Evolutionary conservation across 1,140 invertebrate species (phyloP), one percentile per base, ranked within the genome.

Genomic region (Aphidius gifuensis): DNA sequence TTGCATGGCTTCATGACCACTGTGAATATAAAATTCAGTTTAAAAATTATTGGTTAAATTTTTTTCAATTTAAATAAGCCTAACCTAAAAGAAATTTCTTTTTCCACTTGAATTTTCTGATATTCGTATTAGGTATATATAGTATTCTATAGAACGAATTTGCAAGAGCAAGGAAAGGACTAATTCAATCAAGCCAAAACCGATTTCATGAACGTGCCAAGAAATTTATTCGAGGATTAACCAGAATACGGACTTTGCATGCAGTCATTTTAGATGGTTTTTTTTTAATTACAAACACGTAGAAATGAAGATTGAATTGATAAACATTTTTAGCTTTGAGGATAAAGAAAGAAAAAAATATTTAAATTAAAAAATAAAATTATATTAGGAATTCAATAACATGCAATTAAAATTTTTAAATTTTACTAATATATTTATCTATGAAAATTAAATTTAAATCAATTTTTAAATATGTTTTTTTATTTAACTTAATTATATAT

Each of bases 171-270:
- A 46, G 47, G 50, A 50, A 61, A 55, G 39, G 21, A 60, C 48
- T 60, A 60, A 60, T 48, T 53, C 59, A 53, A 60, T 60, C 59
- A 53, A 54, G 53, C 39, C 53, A 55, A 55, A 32, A 55, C 40
- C 53, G 53, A 55, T 55, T 55, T 39, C 9, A 55, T 55, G 43
- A 55, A 55, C 53, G 53, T 55, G 53, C 53, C 53, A 55, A 55
- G 53, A 55, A 55, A 55, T 42, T 55, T 55, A n/a, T 55, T 39
- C 38, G 9, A 42, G n/a, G 40, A 55, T 42, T 39, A 40, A 42
- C 40, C 39, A 55, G 5, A 11, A 44, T 11, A 38, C 43, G 39
- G 42, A 55, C 40, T 55, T 55, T 55, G 49, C 48, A 51, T 60
- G 43, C 39, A 48, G 32, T 49, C 38, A 60, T 49, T 48, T 39